Percentiles rank a stretch among this genome's conserved stretches.
phyloP scores from a whole-genome alignment of 2,113 vertebrate species.

The Macheiramphus alcinus region DNA sequence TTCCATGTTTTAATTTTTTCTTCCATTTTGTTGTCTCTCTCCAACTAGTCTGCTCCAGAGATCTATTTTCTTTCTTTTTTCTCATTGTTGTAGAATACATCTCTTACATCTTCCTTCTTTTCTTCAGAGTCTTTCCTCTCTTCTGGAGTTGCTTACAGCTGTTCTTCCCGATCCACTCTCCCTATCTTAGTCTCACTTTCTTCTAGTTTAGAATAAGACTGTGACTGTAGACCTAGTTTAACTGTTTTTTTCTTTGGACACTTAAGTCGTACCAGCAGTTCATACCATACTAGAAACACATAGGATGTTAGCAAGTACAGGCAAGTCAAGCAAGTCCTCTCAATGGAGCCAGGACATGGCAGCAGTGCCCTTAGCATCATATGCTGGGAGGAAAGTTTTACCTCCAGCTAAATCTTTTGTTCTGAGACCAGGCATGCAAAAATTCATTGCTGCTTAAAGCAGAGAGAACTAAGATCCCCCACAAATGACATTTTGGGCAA shows the following conservation, averaged over 20 bases:
- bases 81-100: not conserved
- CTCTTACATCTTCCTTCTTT: not conserved
- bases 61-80: not conserved
- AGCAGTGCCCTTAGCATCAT: not conserved
- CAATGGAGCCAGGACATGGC: not conserved
- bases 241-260: not conserved
- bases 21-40: not conserved
- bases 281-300: not conserved
- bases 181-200: not conserved
- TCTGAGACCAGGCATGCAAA: not conserved
- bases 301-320: too few species aligned
- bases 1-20: not conserved
- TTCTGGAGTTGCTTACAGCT: not conserved
- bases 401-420: not conserved
- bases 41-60: not conserved
- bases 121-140: not conserved
- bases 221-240: not conserved
- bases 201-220: not conserved
- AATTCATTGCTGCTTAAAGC: not conserved
- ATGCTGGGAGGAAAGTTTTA: not conserved
- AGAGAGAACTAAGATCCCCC: not conserved
- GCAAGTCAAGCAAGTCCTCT: not conserved
- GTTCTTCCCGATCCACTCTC: not conserved
- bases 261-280: not conserved
- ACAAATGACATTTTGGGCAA: not conserved